These are phyloP conservation scores for Puma concolor DNA, from an alignment of 2,113 vertebrate species.

Conservation along the genomic window DNA sequence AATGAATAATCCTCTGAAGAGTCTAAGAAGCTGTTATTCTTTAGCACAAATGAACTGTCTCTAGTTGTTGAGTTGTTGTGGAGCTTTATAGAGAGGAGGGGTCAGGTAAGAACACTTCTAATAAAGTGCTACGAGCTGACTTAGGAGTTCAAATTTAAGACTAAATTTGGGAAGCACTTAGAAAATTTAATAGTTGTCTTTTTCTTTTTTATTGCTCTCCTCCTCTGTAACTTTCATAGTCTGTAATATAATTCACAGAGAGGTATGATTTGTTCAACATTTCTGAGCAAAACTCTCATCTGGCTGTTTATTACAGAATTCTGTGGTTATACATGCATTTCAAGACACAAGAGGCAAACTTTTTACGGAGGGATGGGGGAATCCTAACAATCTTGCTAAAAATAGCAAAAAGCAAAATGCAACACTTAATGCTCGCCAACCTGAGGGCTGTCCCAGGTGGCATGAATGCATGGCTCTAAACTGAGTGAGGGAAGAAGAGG, in stretches of 20 bases:
- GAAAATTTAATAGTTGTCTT: background rate
- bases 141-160: background rate
- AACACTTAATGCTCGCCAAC: background rate
- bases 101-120: background rate
- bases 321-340: background rate
- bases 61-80: background rate
- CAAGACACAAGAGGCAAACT: background rate
- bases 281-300: background rate
- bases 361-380: background rate
- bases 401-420: background rate
- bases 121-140: background rate
- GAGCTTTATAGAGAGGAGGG: background rate
- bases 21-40: background rate
- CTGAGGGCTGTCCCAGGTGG: background rate
- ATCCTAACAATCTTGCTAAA: background rate
- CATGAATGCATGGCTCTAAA: background rate
- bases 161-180: background rate
- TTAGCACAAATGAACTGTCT: background rate
- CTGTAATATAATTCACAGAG: background rate
- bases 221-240: background rate
- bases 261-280: background rate
- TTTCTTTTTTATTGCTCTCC: background rate
- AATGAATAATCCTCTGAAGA: conserved; percentile 5
- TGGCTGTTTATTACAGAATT: conserved; percentile 8
- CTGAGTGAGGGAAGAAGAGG: background rate